Evolutionary conservation across 2,888 invertebrate species (phyloP).

Genomic region (Trichopoda pennipes): DNA sequence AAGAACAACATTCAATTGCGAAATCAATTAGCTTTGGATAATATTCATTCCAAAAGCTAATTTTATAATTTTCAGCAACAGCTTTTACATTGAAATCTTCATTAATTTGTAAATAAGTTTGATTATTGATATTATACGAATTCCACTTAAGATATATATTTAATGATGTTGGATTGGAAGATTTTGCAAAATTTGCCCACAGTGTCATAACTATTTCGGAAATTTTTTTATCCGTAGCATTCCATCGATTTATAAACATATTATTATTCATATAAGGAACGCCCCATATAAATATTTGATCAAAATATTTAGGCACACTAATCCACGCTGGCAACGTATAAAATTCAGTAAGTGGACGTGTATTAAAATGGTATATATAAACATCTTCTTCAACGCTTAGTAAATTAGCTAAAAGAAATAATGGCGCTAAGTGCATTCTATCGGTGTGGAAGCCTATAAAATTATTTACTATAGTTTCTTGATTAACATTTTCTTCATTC

Average conservation of each 20-base stretch:
- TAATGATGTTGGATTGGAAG: constrained; percentile 86
- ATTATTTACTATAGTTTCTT: constrained; percentile 84
- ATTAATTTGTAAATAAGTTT: constrained; percentile 88
- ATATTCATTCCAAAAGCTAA: constrained; percentile 92
- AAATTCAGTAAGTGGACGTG: constrained; percentile 85
- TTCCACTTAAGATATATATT: constrained; percentile 90
- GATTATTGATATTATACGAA: constrained; percentile 85
- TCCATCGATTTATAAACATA: constrained; percentile 86
- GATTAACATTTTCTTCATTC: constrained; percentile 80
- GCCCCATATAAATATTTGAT: constrained; percentile 91
- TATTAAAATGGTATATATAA: constrained; percentile 89
- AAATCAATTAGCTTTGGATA: constrained; percentile 89
- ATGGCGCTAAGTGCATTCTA: constrained; percentile 87
- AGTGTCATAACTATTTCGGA: constrained; percentile 90
- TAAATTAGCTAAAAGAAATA: constrained; percentile 86
- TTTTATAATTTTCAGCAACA: constrained; percentile 87
- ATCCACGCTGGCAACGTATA: constrained; percentile 89
- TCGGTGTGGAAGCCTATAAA: constrained; percentile 89
- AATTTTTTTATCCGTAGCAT: constrained; percentile 88
- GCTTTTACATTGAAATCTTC: constrained; percentile 89
- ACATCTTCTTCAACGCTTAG: constrained; percentile 83
- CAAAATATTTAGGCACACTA: constrained; percentile 90
- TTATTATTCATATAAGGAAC: constrained; percentile 87
- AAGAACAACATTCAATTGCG: constrained; percentile 86
- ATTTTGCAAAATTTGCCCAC: constrained; percentile 90